Percentiles rank a stretch among this genome's conserved stretches.
These are phyloP conservation scores for Hesperia comma DNA, from an alignment of 2,888 invertebrate genomes.

Conservation along the genomic window DNA sequence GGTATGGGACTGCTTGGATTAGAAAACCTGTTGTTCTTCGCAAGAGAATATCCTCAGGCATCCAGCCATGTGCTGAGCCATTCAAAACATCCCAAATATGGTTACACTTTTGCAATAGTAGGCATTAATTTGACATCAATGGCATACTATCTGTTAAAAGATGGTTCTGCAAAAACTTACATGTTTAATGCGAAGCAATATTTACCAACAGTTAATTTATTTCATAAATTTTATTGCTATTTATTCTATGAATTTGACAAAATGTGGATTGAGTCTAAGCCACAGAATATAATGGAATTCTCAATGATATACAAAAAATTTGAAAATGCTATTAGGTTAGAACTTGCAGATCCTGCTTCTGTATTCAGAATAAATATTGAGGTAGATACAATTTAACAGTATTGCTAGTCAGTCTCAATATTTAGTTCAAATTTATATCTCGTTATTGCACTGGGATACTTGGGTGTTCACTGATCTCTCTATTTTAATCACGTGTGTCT, in stretches of 20 bases:
- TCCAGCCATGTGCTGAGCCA: constrained; percentile 93
- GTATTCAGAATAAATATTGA: constrained; percentile 92
- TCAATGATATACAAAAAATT: constrained; percentile 93
- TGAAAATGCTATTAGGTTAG: constrained; percentile 88
- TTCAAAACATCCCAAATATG: constrained; percentile 94
- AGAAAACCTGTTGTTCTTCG: constrained; percentile 95
- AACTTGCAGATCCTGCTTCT: constrained; percentile 87
- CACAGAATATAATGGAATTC: constrained; percentile 98
- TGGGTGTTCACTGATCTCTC: constrained; percentile 19
- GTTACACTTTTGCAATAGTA: constrained; percentile 95
- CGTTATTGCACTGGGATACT: constrained; percentile 17
- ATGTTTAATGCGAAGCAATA: constrained; percentile 92
- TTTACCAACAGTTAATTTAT: constrained; percentile 88
- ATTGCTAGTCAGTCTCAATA: constrained; percentile 25
- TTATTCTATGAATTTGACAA: constrained; percentile 97
- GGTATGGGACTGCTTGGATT: constrained; percentile 98
- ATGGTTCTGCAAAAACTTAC: constrained; percentile 94
- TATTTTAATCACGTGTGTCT: neutral
- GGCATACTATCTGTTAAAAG: constrained; percentile 91
- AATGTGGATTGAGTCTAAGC: constrained; percentile 96
- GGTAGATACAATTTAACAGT: constrained; percentile 84
- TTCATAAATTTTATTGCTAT: constrained; percentile 97
- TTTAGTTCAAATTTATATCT: constrained; percentile 2
- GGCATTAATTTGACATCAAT: constrained; percentile 98
- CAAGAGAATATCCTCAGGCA: constrained; percentile 90